Percentiles rank a stretch among this genome's conserved stretches.
Evolutionary conservation across 2,888 invertebrate species (phyloP).

Genomic region (Kryphioiulus occultus): DNA sequence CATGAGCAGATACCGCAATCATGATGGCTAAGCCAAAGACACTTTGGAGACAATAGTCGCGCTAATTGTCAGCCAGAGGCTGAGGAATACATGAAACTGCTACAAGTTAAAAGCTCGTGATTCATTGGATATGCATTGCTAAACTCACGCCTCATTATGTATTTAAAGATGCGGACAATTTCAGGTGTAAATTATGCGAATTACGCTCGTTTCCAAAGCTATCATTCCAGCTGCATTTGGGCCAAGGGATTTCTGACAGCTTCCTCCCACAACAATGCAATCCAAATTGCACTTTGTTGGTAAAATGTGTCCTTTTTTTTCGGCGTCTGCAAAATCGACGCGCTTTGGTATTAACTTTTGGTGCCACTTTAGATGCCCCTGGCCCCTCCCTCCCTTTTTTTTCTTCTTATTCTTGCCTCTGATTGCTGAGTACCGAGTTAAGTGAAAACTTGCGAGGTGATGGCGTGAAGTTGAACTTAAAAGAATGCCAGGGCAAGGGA

Average conservation of each 20-base stretch:
- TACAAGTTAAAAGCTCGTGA: neutral
- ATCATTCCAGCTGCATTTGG: constrained; percentile 10
- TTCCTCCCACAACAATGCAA: constrained; percentile 38
- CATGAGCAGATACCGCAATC: neutral
- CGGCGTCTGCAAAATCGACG: constrained; percentile 36
- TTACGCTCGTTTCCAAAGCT: neutral
- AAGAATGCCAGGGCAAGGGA: constrained; percentile 42
- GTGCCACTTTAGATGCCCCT: constrained; percentile 42
- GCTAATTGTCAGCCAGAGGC: constrained; percentile 25
- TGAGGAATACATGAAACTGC: neutral
- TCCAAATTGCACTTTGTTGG: constrained; percentile 32
- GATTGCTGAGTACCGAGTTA: constrained; percentile 44
- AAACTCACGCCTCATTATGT: constrained; percentile 24
- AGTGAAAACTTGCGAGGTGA: constrained; percentile 42
- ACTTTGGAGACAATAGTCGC: constrained; percentile 13
- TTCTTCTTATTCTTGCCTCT: neutral
- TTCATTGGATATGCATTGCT: constrained; percentile 32
- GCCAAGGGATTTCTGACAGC: constrained; percentile 35
- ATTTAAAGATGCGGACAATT: constrained; percentile 32
- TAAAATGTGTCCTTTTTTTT: constrained; percentile 9
- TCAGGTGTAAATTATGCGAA: constrained; percentile 25
- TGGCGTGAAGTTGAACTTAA: constrained; percentile 45
- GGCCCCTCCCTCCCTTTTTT: neutral
- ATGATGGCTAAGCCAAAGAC: neutral
- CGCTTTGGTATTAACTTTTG: constrained; percentile 38